phyloP scores from a whole-genome alignment of 2,113 vertebrate species.

The Hippocampus barbouri region DNA sequence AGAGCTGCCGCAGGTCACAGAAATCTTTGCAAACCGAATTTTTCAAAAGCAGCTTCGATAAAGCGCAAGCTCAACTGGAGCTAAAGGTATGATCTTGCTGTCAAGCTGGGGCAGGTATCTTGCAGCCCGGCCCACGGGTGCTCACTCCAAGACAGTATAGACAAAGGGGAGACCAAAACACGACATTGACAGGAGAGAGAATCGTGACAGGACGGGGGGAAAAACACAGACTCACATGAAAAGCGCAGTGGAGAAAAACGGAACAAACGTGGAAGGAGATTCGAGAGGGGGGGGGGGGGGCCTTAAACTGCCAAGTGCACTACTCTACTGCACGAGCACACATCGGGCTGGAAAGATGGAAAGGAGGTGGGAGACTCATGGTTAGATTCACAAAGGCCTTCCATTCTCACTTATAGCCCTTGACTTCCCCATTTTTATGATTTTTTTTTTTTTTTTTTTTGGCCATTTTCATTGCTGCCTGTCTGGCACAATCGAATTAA shows the following conservation, averaged over 20 bases:
- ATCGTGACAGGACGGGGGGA: not conserved
- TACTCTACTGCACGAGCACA: constrained; percentile 71
- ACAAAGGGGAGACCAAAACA: constrained; percentile 19
- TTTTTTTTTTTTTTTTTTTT: not conserved
- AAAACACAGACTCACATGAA: constrained; percentile 45
- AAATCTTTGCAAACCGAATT: constrained; percentile 2
- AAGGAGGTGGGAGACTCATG: constrained; percentile 61
- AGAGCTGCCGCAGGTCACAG: constrained; percentile 60
- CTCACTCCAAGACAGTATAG: not conserved
- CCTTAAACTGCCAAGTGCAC: constrained; percentile 51
- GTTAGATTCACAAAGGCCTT: constrained; percentile 65
- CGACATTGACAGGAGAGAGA: constrained; percentile 30
- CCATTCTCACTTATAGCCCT: constrained; percentile 48
- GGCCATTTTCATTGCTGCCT: not conserved
- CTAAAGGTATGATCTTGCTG: constrained; percentile 13
- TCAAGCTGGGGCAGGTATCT: constrained; percentile 48
- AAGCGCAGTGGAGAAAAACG: constrained; percentile 10
- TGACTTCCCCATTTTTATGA: constrained; percentile 5
- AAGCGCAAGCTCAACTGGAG: not conserved
- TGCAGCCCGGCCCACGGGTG: constrained; percentile 13
- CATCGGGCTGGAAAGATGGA: constrained; percentile 63
- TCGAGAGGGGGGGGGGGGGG: constrained; percentile 16
- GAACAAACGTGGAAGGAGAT: not conserved
- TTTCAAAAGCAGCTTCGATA: not conserved
- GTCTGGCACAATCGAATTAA: constrained; percentile 2